Evolutionary conservation across 2,888 invertebrate species (phyloP).

Genomic region (Apodemia hepburni): DNA sequence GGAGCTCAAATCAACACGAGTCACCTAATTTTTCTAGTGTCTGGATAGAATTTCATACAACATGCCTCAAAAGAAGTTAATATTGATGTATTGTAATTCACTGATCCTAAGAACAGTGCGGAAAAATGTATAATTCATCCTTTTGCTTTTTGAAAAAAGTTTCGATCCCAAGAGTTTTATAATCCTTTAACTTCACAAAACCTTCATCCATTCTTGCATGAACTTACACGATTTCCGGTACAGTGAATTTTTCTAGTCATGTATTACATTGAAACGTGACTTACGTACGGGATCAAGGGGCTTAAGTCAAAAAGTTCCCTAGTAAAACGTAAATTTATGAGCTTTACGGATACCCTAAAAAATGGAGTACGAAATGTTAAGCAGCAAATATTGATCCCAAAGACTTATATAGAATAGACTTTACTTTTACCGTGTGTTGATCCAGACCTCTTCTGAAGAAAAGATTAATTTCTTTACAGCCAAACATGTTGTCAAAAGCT

Average conservation of each 20-base stretch:
- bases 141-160: neutral
- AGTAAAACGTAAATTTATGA: slow-evolving; percentile 15
- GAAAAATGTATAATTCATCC: neutral
- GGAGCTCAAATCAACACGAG: too few species aligned
- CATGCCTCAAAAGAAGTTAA: too few species aligned
- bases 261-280: slow-evolving; percentile 15
- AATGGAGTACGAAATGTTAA: slow-evolving; percentile 4
- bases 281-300: slow-evolving; percentile 13
- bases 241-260: slow-evolving; percentile 10
- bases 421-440: too few species aligned
- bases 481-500: too few species aligned
- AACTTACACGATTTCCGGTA: slow-evolving; percentile 5
- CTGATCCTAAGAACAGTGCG: too few species aligned
- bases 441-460: too few species aligned
- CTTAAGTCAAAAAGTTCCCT: slow-evolving; percentile 9
- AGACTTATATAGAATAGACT: neutral
- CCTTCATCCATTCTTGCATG: neutral
- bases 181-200: slow-evolving; percentile 1
- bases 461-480: too few species aligned
- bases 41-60: too few species aligned
- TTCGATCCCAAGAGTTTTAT: neutral
- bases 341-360: slow-evolving; percentile 10
- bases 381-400: slow-evolving; percentile 2
- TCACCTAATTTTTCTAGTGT: too few species aligned
- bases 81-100: too few species aligned